Conservation (phyloP, 2,113 vertebrate species). For the Indicator maculatus region DNA sequence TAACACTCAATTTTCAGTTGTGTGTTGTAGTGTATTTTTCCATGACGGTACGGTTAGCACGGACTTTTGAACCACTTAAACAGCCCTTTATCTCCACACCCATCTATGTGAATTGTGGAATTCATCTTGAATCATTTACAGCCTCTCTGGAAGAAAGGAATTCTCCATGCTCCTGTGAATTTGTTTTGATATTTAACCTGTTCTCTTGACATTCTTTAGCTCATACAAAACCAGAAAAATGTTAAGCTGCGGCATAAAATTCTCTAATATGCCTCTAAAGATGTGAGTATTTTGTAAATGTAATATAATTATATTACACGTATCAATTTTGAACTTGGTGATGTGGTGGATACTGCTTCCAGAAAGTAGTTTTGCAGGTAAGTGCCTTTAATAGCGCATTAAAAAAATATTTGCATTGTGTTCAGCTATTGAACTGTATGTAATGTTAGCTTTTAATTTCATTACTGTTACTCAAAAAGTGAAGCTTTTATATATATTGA, state of each 20-base stretch:
- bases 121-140: not conserved
- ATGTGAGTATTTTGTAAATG: not conserved
- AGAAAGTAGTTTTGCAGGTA: not conserved
- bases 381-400: not conserved
- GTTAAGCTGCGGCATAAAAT: not conserved
- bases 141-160: not conserved
- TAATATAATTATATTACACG: not conserved
- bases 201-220: not conserved
- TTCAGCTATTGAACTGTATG: not conserved
- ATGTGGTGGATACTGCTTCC: not conserved
- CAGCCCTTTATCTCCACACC: not conserved
- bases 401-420: not conserved
- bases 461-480: not conserved
- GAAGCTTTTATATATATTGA: not conserved
- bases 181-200: not conserved
- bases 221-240: not conserved
- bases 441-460: not conserved
- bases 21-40: not conserved
- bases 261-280: not conserved
- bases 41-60: not conserved
- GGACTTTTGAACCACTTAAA: not conserved
- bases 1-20: not conserved
- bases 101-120: not conserved
- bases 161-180: not conserved
- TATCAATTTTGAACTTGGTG: not conserved